Evolutionary conservation across 2,888 invertebrate genomes (phyloP), one percentile per base, ranked within the genome.

Genomic region (Nipponacmea schrenckii): DNA sequence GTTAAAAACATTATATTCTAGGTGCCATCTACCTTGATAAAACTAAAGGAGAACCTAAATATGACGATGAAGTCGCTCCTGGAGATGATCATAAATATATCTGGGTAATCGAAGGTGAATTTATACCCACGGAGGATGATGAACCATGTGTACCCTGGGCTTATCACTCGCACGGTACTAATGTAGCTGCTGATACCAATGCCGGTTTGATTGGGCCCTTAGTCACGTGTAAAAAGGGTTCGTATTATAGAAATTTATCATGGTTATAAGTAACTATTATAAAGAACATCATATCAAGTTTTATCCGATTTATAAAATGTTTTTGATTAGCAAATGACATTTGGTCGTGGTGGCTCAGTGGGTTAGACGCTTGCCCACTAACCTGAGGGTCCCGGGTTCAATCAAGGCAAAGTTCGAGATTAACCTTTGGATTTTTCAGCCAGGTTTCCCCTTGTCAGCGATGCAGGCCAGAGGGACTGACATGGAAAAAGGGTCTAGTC

Each of bases 21-120:
- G 83, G 83, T 66, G 83, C 83, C 15, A 56, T 83, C 14, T 83
- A 81, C 71, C 64, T 80, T 12, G 81, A 81, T 67, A 78, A 77
- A 1, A 80, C 80, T 17, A 24, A 62, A 1, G 74, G 72, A 0
- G 46, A 46, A 12, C 20, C 70, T 12, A 80, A 81, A 64, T 31
- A 70, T 1, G 83, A 81, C 50, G 83, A 82, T 71, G 72, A 71
- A 8, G 80, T 83, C 12, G 74, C 74, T 1, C 80, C 81, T 7
- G 80, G 79, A 2, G 70, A 69, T 10, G 72, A 46, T 5, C 76
- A 76, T 63, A 70, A 68, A 27, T 82, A 83, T 73, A 71, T 68
- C 5, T 82, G 82, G 83, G 74, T 79, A 26, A 70, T 81, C 31
- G 78, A 79, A 26, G 69, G 73, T 0, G 79, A 79, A 62, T 79